A percentile compares a stretch with the other conserved stretches of the same genome.
Evolutionary conservation across 35 echinoderm and acorn worm genomes (phyloP).

Genomic region (Strongylocentrotus purpuratus): DNA sequence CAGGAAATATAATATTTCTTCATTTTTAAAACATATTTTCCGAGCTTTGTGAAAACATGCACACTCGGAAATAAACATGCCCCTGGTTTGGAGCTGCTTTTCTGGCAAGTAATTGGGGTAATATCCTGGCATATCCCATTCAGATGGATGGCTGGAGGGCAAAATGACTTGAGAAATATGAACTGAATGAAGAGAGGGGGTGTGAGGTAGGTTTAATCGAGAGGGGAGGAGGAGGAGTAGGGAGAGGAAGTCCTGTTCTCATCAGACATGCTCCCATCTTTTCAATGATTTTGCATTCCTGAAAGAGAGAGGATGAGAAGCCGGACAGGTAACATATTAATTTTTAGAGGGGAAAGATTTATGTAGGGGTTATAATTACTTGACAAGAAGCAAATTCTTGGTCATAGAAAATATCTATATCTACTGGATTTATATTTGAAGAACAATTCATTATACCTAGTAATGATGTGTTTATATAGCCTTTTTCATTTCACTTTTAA

Average conservation of each 20-base stretch:
- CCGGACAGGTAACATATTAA: background rate
- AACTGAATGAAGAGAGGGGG: background rate
- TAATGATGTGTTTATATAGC: too few relatives aligned
- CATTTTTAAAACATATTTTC: background rate
- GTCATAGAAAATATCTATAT: background rate
- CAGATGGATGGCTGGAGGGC: slow-evolving; percentile 14
- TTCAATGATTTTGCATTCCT: background rate
- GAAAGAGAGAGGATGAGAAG: background rate
- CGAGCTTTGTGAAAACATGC: background rate
- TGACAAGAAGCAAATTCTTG: background rate
- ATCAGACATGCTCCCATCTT: background rate
- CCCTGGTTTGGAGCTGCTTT: slow-evolving; percentile 21
- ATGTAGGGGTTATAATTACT: background rate
- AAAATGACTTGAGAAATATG: slow-evolving; percentile 44
- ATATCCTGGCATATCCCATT: slow-evolving; percentile 38
- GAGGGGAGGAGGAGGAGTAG: background rate
- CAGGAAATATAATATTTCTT: slow-evolving; percentile 22
- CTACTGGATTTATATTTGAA: too few relatives aligned
- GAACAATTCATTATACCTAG: background rate
- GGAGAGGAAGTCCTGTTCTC: background rate
- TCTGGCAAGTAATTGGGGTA: slow-evolving; percentile 39
- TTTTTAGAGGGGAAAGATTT: background rate
- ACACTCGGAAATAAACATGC: slow-evolving; percentile 25
- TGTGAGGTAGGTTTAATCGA: background rate
- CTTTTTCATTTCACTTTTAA: too few relatives aligned